phyloP scores from a whole-genome alignment of 2,113 vertebrate species.

The Bucco capensis region DNA sequence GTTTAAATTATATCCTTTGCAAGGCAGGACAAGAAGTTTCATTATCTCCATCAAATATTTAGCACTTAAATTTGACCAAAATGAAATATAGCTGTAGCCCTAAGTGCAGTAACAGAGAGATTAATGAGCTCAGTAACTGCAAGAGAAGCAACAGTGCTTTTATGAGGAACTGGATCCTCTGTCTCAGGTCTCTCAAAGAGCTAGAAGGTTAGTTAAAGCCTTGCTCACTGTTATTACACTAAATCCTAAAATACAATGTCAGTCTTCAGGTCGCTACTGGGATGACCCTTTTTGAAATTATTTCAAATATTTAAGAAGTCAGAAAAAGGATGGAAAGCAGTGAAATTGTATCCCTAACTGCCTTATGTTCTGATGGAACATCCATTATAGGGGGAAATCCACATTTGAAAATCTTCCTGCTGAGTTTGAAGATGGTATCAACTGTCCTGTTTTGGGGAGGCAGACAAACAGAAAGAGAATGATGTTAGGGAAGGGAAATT shows the following conservation, averaged over 20 bases:
- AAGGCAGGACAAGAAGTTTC: not conserved
- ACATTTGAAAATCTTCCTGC: not conserved
- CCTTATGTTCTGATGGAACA: not conserved
- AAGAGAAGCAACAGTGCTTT: constrained; percentile 6
- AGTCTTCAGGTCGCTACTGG: not conserved
- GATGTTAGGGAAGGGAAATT: not conserved
- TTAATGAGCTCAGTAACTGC: constrained; percentile 6
- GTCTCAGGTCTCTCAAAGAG: not conserved
- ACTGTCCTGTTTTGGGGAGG: not conserved
- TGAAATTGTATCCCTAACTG: not conserved
- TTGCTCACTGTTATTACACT: not conserved
- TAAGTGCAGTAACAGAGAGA: not conserved
- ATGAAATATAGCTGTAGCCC: not conserved
- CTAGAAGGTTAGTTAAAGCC: constrained; percentile 21
- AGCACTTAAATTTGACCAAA: not conserved
- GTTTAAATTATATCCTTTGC: not conserved
- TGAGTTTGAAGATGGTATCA: not conserved
- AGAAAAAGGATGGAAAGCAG: not conserved
- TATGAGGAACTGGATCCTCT: not conserved
- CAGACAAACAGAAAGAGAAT: not conserved
- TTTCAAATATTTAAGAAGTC: not conserved
- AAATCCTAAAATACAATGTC: not conserved
- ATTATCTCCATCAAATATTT: not conserved
- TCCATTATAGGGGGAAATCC: not conserved
- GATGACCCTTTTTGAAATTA: not conserved